phyloP scores from a whole-genome alignment of 2,113 vertebrate species.

The Argyrosomus japonicus region DNA sequence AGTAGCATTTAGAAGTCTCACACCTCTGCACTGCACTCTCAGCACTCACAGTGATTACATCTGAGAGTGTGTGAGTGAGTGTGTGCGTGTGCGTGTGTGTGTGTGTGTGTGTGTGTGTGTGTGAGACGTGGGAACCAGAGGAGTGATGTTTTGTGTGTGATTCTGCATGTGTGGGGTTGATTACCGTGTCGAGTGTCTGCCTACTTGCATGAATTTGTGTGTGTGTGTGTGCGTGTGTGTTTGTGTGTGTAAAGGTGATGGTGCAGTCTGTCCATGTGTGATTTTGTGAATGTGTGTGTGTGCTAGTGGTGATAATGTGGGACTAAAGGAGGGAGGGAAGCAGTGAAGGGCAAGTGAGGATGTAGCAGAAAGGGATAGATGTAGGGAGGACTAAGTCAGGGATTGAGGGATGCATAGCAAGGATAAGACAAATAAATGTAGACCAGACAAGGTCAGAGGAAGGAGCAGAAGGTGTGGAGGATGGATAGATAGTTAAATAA shows the following conservation, averaged over 20 bases:
- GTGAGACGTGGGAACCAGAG: slow-evolving; percentile 1
- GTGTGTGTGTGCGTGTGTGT: slow-evolving; percentile 12
- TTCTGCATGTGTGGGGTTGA: slow-evolving; percentile 63
- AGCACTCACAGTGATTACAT: slow-evolving; percentile 82
- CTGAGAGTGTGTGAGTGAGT: slow-evolving; percentile 50
- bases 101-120: slow-evolving; percentile 32
- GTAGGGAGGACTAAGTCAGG: slow-evolving; percentile 2
- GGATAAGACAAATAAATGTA: slow-evolving; percentile 28
- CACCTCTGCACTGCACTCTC: slow-evolving; percentile 77
- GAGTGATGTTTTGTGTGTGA: slow-evolving; percentile 29
- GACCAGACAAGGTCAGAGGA: slow-evolving; percentile 28
- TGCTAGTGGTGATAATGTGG: slow-evolving; percentile 44
- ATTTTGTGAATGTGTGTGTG: slow-evolving; percentile 42
- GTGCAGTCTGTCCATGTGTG: slow-evolving; percentile 34
- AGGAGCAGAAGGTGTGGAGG: slow-evolving; percentile 40
- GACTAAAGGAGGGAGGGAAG: slow-evolving; percentile 30
- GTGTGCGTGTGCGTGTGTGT: slow-evolving; percentile 35
- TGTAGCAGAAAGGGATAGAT: slow-evolving; percentile 41
- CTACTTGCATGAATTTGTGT: slow-evolving; percentile 36
- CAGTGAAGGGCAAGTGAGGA: slow-evolving; percentile 51
- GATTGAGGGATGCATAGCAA: slow-evolving; percentile 30
- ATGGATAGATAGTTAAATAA: slow-evolving; percentile 54
- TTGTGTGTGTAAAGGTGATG: slow-evolving; percentile 40
- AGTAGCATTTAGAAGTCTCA: slow-evolving; percentile 70
- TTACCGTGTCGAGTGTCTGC: slow-evolving; percentile 55